Base-by-base conservation (phyloP, 1,140 invertebrate species). In the Drosophila nigrodunni region DNA sequence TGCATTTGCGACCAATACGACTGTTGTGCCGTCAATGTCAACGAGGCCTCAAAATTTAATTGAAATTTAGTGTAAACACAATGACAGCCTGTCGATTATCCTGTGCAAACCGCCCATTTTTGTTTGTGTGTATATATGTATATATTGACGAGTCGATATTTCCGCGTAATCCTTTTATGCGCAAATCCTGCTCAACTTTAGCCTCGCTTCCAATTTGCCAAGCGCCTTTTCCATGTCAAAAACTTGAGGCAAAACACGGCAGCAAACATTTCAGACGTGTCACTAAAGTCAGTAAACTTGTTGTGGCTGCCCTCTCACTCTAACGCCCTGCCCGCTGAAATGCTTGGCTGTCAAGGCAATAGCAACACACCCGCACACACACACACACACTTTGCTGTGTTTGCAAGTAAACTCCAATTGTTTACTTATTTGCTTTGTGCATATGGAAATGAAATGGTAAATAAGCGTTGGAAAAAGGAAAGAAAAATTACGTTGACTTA, bases 61-160 rank as follows among this genome's bases (percentile, higher is more conserved):
- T 89, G 83, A 89, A 88, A 89, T 88, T 89, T 88, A 88, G 85
- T 88, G 83, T 89, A 88, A 88, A 88, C 85, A 83, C 67, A 88
- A 80, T 89, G 83, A 89, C 83, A 88, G 85, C 35, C 77, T 74
- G 80, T 89, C 85, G 85, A 89, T 88, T 88, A 89, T 89, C 77
- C 85, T 78, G 70, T 54, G 41, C 21, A 49, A 39, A 47, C 11
- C 49, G 25, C 9, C 50, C 41, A n/a, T n/a, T 30, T n/a, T 25
- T 41, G 44, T n/a, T 7, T 10, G 41, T 15, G 15, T 41, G 55
- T 46, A 41, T 10, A 15, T 10, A 21, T 41, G 55, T 46, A 41
- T 10, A 15, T 10, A 35, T 43, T 47, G 69, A 11, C n/a, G 43
- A 62, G 50, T 57, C 72, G 52, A 66, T 80, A 83, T 75, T 83